Evolutionary conservation across 2,888 invertebrate species (phyloP).

Genomic region (Hirudinaria manillensis): DNA sequence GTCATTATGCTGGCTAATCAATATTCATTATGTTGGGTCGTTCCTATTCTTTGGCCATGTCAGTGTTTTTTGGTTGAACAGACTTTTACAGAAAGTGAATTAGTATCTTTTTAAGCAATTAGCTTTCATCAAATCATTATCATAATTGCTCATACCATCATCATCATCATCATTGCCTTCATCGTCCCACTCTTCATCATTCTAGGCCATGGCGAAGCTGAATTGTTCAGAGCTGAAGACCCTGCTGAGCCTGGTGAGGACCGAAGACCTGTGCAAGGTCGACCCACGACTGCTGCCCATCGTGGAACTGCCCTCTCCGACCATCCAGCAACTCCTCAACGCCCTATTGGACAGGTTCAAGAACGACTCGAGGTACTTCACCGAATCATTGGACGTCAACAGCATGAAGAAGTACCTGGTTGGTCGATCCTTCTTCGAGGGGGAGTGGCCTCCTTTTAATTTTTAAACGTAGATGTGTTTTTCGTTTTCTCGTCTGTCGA

Average conservation of each 20-base stretch:
- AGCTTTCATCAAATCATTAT: too few species aligned
- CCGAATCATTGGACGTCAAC: constrained; percentile 57
- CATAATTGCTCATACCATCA: neutral
- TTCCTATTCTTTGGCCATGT: neutral
- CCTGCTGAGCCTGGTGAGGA: constrained; percentile 60
- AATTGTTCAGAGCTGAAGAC: constrained; percentile 64
- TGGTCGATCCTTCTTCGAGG: constrained; percentile 34
- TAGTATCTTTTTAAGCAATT: too few species aligned
- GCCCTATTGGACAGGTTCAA: constrained; percentile 61
- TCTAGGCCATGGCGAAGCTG: constrained; percentile 49
- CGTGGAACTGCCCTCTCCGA: neutral
- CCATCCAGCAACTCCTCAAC: constrained; percentile 59
- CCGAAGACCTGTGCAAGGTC: constrained; percentile 60
- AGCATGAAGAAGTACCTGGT: constrained; percentile 62
- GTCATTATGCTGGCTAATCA: neutral
- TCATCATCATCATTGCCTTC: neutral
- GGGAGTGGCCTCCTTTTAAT: neutral
- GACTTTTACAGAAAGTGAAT: neutral
- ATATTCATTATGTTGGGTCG: neutral
- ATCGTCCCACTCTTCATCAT: too few species aligned
- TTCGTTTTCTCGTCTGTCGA: too few species aligned
- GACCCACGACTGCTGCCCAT: constrained; percentile 59
- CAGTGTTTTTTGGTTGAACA: neutral
- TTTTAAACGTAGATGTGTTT: too few species aligned
- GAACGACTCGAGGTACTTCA: constrained; percentile 60